Evolutionary conservation across 1,140 invertebrate species (phyloP).

Genomic region (Euschistus heros): DNA sequence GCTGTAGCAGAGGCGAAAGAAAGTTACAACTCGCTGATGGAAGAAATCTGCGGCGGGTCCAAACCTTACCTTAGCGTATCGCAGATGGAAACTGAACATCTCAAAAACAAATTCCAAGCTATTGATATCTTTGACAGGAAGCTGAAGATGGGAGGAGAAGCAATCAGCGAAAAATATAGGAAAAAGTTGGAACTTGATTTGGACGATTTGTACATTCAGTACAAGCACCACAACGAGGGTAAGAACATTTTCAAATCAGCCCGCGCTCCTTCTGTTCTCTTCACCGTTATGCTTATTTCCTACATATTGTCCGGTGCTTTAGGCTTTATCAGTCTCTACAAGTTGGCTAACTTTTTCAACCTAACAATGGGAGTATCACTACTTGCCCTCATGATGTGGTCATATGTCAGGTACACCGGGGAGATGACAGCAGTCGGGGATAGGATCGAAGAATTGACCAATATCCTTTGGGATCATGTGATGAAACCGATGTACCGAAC

Average conservation of each 20-base stretch:
- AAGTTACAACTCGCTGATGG: constrained; percentile 80
- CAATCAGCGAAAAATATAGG: constrained; percentile 74
- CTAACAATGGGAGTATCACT: constrained; percentile 74
- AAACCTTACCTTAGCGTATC: constrained; percentile 77
- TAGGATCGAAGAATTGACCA: constrained; percentile 72
- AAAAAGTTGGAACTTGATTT: constrained; percentile 72
- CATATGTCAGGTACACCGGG: constrained; percentile 88
- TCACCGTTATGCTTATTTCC: constrained; percentile 68
- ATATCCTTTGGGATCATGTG: constrained; percentile 79
- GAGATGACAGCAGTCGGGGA: constrained; percentile 73
- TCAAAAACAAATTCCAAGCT: constrained; percentile 60
- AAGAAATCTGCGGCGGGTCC: constrained; percentile 77
- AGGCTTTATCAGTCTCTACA: constrained; percentile 73
- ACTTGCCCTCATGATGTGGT: constrained; percentile 72
- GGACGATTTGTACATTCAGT: constrained; percentile 71
- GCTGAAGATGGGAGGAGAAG: constrained; percentile 90
- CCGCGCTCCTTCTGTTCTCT: constrained; percentile 86
- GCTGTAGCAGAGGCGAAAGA: constrained; percentile 94
- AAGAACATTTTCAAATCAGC: constrained; percentile 96
- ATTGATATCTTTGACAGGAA: constrained; percentile 66
- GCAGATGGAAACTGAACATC: constrained; percentile 72
- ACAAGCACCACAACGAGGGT: constrained; percentile 83
- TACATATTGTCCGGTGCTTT: constrained; percentile 80
- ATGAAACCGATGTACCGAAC: constrained; percentile 4
- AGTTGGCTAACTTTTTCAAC: constrained; percentile 79